A percentile compares a stretch with the other conserved stretches of the same genome.
Evolutionary conservation across 2,113 vertebrate species (phyloP).

Genomic region (Pollachius pollachius): DNA sequence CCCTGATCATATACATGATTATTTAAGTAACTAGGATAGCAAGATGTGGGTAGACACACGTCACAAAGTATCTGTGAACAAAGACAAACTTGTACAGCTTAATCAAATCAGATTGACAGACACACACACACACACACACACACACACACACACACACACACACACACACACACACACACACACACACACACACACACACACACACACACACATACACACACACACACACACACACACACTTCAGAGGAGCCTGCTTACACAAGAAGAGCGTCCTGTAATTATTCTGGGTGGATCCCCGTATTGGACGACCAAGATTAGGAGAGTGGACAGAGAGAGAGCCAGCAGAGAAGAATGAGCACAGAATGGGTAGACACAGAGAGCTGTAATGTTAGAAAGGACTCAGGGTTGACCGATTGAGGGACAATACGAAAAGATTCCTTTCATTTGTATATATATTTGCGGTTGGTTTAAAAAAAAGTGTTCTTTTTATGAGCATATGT

Average conservation of each 20-base stretch:
- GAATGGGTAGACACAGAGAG: conserved; percentile 35
- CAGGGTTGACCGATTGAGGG: conserved; percentile 11
- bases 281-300: conserved; percentile 67
- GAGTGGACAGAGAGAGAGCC: background rate
- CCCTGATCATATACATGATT: too few species aligned
- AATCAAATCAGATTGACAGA: background rate
- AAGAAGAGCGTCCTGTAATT: conserved; percentile 73
- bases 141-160: conserved; percentile 6
- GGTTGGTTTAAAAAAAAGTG: too few species aligned
- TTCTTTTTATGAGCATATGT: too few species aligned
- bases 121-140: conserved; percentile 11
- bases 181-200: conserved; percentile 39
- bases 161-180: conserved; percentile 43
- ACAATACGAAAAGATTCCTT: background rate
- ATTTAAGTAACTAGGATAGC: too few species aligned
- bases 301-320: background rate
- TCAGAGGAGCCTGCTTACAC: conserved; percentile 66
- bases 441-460: too few species aligned
- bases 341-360: conserved; percentile 24
- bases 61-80: too few species aligned
- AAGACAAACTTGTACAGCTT: too few species aligned
- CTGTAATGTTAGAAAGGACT: conserved; percentile 14
- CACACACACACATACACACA: conserved; percentile 31
- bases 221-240: conserved; percentile 30
- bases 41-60: too few species aligned